Evolutionary conservation across 2,113 vertebrate species (phyloP), one percentile per base, ranked within the genome.

Genomic region (mouse (Mus musculus)): DNA sequence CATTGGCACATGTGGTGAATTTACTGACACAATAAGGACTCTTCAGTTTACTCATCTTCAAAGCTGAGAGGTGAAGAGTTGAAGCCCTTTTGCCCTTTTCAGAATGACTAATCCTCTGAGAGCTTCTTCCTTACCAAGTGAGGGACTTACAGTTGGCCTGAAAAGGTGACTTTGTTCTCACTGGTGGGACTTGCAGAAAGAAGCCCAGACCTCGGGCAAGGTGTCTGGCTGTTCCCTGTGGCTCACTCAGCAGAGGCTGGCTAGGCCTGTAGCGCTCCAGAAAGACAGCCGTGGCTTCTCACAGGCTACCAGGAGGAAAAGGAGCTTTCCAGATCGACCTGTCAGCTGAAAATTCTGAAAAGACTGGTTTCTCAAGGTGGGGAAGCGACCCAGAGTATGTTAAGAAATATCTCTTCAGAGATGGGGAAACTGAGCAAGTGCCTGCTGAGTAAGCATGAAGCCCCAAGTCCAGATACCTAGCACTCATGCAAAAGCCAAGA

Each of bases 1-100:
- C 88, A 73, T 0, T 42, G 80, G 92, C 84, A 82, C 63, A 89
- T 95, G 93, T 49, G 90, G 93, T 94, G 30, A 90, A 13, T 85
- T 78, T 84, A 65, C 93, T 89, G 89, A 86, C 59, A 36, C 1
- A 30, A 69, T 95, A 92, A 91, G 73, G 88, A 89, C 78, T 67
- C 76, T 81, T 90, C 0, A 33, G 81, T 89, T 93, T 52, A 95
- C 94, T 97, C 97, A 97, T 72, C 67, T 63, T 84, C 71, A 33
- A 81, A 95, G 86, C 95, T 49, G 96, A 98, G 88, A 98, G 97
- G 52, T 98, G 96, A 98, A 97, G 46, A 98, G 97, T 46, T 98
- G 96, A 98, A 95, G 97, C 84, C 97, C 97, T 97, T 94, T 95
- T 97, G 96, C 88, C 96, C 96, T 97, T 97, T 39, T 97, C 97